Conservation (phyloP, 64 coral and sea anemone genomes). For the Dendronephthya gigantea region DNA sequence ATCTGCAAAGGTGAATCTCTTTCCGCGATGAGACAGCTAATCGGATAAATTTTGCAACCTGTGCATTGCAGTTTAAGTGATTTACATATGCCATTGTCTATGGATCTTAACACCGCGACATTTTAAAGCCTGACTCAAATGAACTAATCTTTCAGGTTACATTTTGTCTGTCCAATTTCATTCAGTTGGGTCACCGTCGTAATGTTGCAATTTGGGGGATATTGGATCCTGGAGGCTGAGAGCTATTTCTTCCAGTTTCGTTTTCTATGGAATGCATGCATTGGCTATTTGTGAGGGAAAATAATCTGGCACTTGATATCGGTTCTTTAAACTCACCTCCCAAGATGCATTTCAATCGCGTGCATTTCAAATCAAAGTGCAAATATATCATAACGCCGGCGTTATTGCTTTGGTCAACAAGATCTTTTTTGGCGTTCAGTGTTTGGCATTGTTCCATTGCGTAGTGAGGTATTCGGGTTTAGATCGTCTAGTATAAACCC, state of each 20-base stretch:
- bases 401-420: too few species aligned
- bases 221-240: too few species aligned
- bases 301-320: not conserved
- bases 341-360: not conserved
- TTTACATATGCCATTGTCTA: not conserved
- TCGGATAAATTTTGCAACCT: not conserved
- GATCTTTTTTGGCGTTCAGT: too few species aligned
- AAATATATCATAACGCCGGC: too few species aligned
- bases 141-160: not conserved
- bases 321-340: not conserved
- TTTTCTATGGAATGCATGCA: not conserved
- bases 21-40: not conserved
- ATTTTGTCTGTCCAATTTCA: too few species aligned
- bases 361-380: not conserved
- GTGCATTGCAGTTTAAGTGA: not conserved
- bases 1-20: not conserved
- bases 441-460: too few species aligned
- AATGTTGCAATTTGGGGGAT: too few species aligned
- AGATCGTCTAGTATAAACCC: too few species aligned
- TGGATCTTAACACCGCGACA: not conserved
- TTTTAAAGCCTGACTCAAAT: not conserved
- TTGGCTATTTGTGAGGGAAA: not conserved
- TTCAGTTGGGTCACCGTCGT: too few species aligned
- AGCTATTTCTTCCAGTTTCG: not conserved
- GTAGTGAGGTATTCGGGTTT: too few species aligned